These are phyloP conservation scores for Aethina tumida DNA, from an alignment of 1,140 invertebrate genomes.

Conservation along the genomic window DNA sequence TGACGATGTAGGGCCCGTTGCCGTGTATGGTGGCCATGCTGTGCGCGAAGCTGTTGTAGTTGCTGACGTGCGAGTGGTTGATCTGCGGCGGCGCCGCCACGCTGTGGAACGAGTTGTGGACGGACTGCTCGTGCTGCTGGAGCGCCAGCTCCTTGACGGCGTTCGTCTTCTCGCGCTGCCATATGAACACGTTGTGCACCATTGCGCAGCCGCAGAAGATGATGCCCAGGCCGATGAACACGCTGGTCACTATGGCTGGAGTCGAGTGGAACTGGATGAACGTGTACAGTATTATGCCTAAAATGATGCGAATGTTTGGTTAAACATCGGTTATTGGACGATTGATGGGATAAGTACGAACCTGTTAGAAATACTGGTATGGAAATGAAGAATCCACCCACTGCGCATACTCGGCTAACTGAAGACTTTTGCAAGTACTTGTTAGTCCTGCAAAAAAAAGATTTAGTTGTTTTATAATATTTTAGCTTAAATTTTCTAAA, in stretches of 20 bases:
- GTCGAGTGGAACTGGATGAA: conserved; percentile 87
- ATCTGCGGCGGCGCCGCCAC: conserved; percentile 24
- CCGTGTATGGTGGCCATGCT: conserved; percentile 21
- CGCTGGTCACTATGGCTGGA: conserved; percentile 79
- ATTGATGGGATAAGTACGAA: conserved; percentile 35
- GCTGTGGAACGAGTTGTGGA: conserved; percentile 29
- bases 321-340: background rate
- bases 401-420: conserved; percentile 79
- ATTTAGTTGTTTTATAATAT: no score
- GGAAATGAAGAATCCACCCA: conserved; percentile 86
- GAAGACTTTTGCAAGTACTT: conserved; percentile 87
- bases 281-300: conserved; percentile 85
- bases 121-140: conserved; percentile 25
- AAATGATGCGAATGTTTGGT: no score
- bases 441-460: conserved; percentile 64
- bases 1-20: conserved; percentile 34
- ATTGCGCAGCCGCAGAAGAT: conserved; percentile 86
- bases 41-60: conserved; percentile 31
- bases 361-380: conserved; percentile 88
- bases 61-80: conserved; percentile 31
- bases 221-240: conserved; percentile 80
- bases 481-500: no score
- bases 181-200: conserved; percentile 89
- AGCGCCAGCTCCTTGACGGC: conserved; percentile 36
- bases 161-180: conserved; percentile 78